Percentiles rank a stretch among this genome's conserved stretches.
Evolutionary conservation across 2,797 vertebrate genomes (phyloP).

Genomic region (Phrynocephalus vlangalii): DNA sequence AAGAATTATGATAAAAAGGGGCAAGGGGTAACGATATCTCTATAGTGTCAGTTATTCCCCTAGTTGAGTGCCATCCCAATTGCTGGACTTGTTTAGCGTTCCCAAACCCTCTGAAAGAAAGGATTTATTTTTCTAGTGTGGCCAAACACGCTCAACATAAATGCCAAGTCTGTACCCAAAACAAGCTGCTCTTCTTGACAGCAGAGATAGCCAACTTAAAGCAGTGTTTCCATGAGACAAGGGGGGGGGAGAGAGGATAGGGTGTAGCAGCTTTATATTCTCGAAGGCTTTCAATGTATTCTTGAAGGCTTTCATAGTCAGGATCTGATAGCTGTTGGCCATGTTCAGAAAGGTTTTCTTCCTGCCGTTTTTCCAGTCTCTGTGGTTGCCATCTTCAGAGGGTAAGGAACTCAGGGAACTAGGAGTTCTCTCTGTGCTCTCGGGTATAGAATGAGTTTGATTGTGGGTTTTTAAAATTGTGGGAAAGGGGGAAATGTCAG

Average conservation of each 20-base stretch:
- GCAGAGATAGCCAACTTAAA: background rate
- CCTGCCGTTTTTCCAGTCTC: no score
- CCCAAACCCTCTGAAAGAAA: background rate
- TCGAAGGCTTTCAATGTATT: no score
- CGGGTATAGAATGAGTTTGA: no score
- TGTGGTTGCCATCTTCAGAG: no score
- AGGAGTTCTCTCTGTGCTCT: no score
- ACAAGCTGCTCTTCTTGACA: background rate
- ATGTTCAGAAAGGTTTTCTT: no score
- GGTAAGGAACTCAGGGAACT: no score
- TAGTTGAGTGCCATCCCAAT: background rate
- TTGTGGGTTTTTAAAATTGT: no score
- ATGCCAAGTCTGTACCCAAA: background rate
- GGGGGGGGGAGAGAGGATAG: background rate
- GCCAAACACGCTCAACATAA: background rate
- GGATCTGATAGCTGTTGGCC: no score
- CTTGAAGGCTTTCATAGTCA: no score
- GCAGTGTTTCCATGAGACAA: background rate
- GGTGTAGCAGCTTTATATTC: background rate
- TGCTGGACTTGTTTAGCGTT: background rate
- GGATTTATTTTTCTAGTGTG: background rate
- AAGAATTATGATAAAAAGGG: background rate
- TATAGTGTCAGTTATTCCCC: background rate
- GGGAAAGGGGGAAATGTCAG: no score
- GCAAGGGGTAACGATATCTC: background rate